Conservation (phyloP, 1,140 invertebrate genomes). For the Magallana ariakensis region DNA sequence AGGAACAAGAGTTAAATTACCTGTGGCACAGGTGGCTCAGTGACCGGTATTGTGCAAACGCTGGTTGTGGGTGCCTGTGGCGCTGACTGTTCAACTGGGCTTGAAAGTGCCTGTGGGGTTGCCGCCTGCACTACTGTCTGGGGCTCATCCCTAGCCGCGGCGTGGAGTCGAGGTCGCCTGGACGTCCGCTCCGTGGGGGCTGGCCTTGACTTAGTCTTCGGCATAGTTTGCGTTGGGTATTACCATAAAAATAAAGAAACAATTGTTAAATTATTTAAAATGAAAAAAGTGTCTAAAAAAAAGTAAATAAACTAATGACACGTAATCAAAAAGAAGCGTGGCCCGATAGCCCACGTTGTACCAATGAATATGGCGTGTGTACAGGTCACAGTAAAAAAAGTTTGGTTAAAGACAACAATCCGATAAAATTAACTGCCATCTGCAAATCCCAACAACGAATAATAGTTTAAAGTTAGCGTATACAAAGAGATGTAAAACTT, state of each 20-base stretch:
- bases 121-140: neutral
- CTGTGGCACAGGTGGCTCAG: neutral
- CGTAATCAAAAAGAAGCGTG: no score
- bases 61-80: neutral
- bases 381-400: neutral
- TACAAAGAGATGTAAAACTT: neutral
- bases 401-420: neutral
- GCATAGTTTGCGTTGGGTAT: neutral
- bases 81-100: neutral
- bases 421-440: neutral
- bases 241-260: no score
- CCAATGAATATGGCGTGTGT: no score
- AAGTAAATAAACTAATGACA: neutral
- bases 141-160: neutral
- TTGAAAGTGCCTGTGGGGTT: neutral
- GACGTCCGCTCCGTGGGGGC: neutral
- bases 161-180: neutral
- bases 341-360: no score
- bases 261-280: neutral
- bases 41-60: neutral
- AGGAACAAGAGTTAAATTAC: neutral
- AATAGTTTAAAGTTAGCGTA: neutral
- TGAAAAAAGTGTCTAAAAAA: neutral
- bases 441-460: neutral
- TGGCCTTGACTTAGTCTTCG: neutral